Percentiles rank a stretch among this genome's conserved stretches.
Conservation (phyloP, 2,888 invertebrate species). For the Drosophila siamana region DNA sequence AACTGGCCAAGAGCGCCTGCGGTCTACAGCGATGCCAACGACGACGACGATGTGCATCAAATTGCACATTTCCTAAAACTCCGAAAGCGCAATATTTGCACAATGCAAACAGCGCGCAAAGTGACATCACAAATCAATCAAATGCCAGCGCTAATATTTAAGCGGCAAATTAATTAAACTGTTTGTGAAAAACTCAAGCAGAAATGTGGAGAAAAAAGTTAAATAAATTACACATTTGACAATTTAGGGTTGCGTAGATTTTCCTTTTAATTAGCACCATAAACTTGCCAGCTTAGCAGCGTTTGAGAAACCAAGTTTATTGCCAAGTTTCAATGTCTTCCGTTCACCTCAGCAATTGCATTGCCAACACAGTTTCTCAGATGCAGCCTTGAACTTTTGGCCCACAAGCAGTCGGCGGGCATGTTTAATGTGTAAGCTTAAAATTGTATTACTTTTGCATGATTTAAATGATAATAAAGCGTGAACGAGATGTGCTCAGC, state of each 20-base stretch:
- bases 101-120: conserved; percentile 25
- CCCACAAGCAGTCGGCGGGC: background rate
- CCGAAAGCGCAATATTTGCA: conserved; percentile 28
- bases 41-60: conserved; percentile 22
- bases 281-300: background rate
- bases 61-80: conserved; percentile 56
- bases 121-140: conserved; percentile 49
- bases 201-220: background rate
- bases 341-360: background rate
- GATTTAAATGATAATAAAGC: background rate
- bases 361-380: background rate
- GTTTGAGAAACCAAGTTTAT: background rate
- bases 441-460: background rate
- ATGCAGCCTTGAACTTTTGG: background rate
- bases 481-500: background rate
- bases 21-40: conserved; percentile 44
- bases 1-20: conserved; percentile 56
- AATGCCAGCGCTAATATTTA: conserved; percentile 2
- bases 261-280: background rate
- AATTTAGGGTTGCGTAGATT: background rate
- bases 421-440: background rate
- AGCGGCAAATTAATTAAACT: conserved; percentile 21
- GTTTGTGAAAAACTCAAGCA: background rate
- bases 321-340: conserved; percentile 3
- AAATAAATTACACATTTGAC: background rate